phyloP scores from a whole-genome alignment of 2,888 invertebrate species.

The Chalcis sispes region DNA sequence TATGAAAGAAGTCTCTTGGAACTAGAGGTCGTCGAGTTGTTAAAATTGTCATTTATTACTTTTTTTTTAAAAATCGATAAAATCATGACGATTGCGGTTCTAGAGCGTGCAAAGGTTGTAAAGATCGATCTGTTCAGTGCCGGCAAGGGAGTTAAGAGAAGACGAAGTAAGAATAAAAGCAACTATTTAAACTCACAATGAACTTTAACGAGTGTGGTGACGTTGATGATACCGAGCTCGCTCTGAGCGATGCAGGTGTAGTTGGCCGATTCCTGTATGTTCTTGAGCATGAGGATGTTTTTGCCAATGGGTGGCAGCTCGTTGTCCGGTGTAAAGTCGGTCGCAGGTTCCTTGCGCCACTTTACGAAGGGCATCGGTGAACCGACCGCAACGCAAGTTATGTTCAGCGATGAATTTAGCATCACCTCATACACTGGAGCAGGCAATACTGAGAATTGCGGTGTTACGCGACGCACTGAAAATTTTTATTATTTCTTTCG shows the following conservation, averaged over 20 bases:
- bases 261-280: constrained; percentile 94
- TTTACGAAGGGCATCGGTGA: constrained; percentile 99
- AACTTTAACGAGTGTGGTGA: constrained; percentile 92
- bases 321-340: constrained; percentile 93
- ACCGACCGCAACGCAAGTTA: constrained; percentile 98
- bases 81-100: no score
- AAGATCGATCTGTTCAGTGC: no score
- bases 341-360: constrained; percentile 89
- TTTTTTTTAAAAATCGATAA: no score
- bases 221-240: constrained; percentile 93
- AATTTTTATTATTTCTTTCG: constrained; percentile 64
- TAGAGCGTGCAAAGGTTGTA: no score
- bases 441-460: constrained; percentile 96
- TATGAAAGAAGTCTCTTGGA: no score
- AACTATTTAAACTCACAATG: constrained; percentile 91
- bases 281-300: constrained; percentile 90
- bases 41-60: no score
- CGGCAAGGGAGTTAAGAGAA: no score
- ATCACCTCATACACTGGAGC: constrained; percentile 91
- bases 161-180: no score
- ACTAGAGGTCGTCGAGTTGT: no score
- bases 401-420: constrained; percentile 92
- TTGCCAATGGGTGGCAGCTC: constrained; percentile 89
- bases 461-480: constrained; percentile 94
- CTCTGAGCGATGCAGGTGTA: constrained; percentile 98